Evolutionary conservation across 2,888 invertebrate species (phyloP), one percentile per base, ranked within the genome.

Genomic region (Hartigia nigra): DNA sequence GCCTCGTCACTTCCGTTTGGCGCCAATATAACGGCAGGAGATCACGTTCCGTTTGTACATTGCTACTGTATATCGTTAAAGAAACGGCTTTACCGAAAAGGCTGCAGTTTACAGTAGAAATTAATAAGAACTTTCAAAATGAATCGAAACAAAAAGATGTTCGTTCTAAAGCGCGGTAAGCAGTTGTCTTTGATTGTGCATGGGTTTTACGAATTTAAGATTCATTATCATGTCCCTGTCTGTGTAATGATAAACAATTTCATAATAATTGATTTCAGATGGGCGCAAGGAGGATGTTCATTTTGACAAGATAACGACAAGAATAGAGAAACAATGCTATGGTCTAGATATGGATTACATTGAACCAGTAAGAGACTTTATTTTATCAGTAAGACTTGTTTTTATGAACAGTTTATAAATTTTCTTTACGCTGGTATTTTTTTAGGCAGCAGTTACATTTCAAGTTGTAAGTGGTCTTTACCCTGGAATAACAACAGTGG

Each of bases 231-330:
- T 87, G 76, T 90, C 90, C 32, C 79, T 80, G 69, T 84, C 80
- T 12, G 79, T 80, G n/a, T 90, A 4, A 84, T 82, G 9, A 76
- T 78, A 79, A 90, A 90, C 69, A 89, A 55, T 9, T 74, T 69
- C 9, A 77, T n/a, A 12, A 36, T 37, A 37, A 77, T 75, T 36
- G 12, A 69, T 34, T n/a, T 31, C 87, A 97, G 98, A 96, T 94
- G 98, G 98, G 0, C 94, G 97, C 77, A 95, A 95, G 89, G 99
- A 99, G 91, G 95, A 95, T 85, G 97, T 99, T 1, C 97, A 98
- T 92, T 96, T 99, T 90, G 99, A 99, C 92, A 99, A 99, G 94
- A 99, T 99, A 81, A 99, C 99, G 0, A 98, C 97, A 1, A 94
- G 99, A 87, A 97, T 99, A 76, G 95, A 96, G 88, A 99, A 99